Evolutionary conservation across 23 tunicate genomes (phyloP).

Genomic region (Diplosoma virens): DNA sequence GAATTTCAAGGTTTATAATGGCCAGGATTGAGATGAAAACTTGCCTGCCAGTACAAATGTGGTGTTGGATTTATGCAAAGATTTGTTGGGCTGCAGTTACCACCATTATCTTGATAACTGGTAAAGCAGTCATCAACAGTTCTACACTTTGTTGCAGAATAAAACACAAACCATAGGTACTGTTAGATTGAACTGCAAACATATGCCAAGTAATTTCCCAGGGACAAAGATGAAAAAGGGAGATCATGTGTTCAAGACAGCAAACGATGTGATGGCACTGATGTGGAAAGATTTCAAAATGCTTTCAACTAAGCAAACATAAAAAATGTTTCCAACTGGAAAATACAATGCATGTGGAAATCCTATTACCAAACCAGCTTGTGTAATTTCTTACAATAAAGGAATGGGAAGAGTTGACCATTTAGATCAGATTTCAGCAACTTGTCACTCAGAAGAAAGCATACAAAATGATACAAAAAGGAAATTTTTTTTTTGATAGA

Average conservation of each 20-base stretch:
- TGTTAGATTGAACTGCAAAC: not conserved
- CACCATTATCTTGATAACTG: not conserved
- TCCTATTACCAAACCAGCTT: not conserved
- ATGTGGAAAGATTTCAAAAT: slow-evolving; percentile 2
- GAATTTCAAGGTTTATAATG: not conserved
- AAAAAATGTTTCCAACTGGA: not conserved
- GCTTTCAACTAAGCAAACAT: not conserved
- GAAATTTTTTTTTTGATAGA: not conserved
- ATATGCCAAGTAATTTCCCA: not conserved
- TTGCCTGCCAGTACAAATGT: not conserved
- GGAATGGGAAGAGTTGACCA: slow-evolving; percentile 4
- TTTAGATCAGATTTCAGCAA: slow-evolving; percentile 5
- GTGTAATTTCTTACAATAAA: slow-evolving; percentile 14
- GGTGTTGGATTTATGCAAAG: slow-evolving; percentile 5
- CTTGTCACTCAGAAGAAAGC: not conserved
- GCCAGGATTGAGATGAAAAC: not conserved
- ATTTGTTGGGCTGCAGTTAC: not conserved
- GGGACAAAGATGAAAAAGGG: slow-evolving; percentile 2
- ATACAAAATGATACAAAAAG: not conserved
- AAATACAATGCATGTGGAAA: not conserved
- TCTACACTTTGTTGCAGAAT: not conserved
- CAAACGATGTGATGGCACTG: slow-evolving; percentile 15
- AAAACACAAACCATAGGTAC: slow-evolving; percentile 5
- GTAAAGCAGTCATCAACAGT: not conserved
- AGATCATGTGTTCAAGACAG: not conserved